Evolutionary conservation across 1,140 invertebrate genomes (phyloP).

Genomic region (Drosophila navojoa): DNA sequence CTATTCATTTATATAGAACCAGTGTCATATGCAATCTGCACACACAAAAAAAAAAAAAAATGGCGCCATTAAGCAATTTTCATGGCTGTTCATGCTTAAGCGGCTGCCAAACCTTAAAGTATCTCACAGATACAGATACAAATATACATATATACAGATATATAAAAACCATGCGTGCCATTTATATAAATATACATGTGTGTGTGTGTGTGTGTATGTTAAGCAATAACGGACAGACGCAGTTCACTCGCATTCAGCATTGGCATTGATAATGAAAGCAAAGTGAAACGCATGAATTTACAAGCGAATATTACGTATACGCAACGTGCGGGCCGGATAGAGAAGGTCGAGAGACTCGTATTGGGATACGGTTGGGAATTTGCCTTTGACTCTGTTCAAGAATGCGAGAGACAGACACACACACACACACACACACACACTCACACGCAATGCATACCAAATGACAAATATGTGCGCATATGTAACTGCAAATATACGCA

Average conservation of each 20-base stretch:
- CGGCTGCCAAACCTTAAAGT: not conserved
- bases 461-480: conserved; percentile 10
- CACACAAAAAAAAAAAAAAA: not conserved
- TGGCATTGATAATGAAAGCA: conserved; percentile 74
- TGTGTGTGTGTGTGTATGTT: not conserved
- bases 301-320: conserved; percentile 51
- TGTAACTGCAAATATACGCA: not conserved
- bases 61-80: not conserved
- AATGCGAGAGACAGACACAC: conserved; percentile 7
- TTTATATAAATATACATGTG: conserved; percentile 5
- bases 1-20: not conserved
- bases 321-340: conserved; percentile 35
- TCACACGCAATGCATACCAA: conserved; percentile 12
- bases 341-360: conserved; percentile 35
- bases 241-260: conserved; percentile 22
- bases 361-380: conserved; percentile 3
- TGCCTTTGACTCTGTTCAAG: conserved; percentile 2
- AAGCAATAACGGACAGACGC: not conserved
- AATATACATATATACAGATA: not conserved
- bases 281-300: conserved; percentile 39
- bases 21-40: not conserved
- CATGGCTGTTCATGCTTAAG: not conserved
- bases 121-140: conserved; percentile 25
- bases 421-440: not conserved
- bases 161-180: conserved; percentile 9